Evolutionary conservation across 2,888 invertebrate genomes (phyloP), one percentile per base, ranked within the genome.

Genomic region (Clitarchus hookeri): DNA sequence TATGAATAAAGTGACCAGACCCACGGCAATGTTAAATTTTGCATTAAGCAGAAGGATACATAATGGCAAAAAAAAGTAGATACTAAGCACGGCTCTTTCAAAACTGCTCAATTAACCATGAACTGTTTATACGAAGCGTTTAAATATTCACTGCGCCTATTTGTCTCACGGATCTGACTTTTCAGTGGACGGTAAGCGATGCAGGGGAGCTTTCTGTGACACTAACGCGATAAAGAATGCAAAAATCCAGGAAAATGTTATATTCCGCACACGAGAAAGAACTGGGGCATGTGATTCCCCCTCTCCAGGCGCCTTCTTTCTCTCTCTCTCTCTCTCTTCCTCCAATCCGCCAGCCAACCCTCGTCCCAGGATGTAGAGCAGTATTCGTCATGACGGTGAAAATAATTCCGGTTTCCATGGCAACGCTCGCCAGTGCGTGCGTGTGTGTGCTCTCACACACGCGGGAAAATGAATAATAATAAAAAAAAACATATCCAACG

Each of bases 331-430:
- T 1, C 12, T 4, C 65, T 2, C 23, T 23, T 12, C 2, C 11
- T 2, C 8, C 65, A 48, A 48, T 65, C 65, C 19, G 65, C 65
- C 8, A 65, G 65, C 36, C 53, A 53, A 16, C 65, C 23, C 65
- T n/a, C 65, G 6, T 23, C 65, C 65, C 19, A 1, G 13, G 12
- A 19, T 65, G 65, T 65, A n/a, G 6, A 65, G 19, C 2, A 23
- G 11, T 65, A 65, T 65, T 65, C 65, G 65, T 65, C 65, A 65
- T 65, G 65, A 65, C 65, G 65, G 65, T 23, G 65, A 65, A 65
- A 65, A 65, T 65, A 65, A 65, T 65, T 65, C 65, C 65, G 65
- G 65, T 65, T 65, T 19, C 65, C 65, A 65, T 65, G 65, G n/a
- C 65, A 65, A 65, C 65, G 65, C n/a, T n/a, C 8, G 65, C 13